Percentiles rank a stretch among this genome's conserved stretches.
phyloP scores from a whole-genome alignment of 2,888 invertebrate genomes.

The Heteromurus nitidus region DNA sequence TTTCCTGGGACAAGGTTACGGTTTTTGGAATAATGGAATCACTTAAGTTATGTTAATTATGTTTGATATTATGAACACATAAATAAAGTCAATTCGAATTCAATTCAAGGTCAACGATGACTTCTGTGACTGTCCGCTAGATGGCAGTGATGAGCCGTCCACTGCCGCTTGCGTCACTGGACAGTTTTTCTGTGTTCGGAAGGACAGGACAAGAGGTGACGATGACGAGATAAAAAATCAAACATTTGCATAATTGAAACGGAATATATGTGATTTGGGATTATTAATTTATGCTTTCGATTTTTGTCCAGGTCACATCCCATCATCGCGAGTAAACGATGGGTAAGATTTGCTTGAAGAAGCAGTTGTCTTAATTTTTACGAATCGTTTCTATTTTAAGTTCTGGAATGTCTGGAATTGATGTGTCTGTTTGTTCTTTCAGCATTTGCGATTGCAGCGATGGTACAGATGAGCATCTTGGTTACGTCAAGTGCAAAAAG shows the following conservation, averaged over 20 bases:
- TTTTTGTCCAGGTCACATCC: conserved; percentile 73
- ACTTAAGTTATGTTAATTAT: too few relatives aligned
- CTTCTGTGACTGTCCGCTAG: conserved; percentile 88
- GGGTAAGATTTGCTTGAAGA: too few relatives aligned
- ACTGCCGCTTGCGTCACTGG: conserved; percentile 77
- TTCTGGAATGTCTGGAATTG: conserved; percentile 2
- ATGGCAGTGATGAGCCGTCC: conserved; percentile 77
- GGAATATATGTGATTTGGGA: neutral
- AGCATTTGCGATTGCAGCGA: conserved; percentile 65
- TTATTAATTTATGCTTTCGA: conserved; percentile 23
- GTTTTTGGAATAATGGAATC: too few relatives aligned
- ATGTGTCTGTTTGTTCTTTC: conserved; percentile 12
- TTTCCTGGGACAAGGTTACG: conserved; percentile 79
- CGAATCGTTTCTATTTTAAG: neutral
- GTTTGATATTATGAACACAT: too few relatives aligned
- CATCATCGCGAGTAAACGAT: conserved; percentile 77
- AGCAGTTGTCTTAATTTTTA: too few relatives aligned
- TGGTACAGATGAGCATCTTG: conserved; percentile 69
- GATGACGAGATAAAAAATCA: too few relatives aligned
- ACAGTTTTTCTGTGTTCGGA: conserved; percentile 73
- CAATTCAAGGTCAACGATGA: conserved; percentile 97
- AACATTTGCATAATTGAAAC: too few relatives aligned
- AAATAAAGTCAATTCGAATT: too few relatives aligned
- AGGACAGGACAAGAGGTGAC: conserved; percentile 65
- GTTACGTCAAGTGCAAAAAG: conserved; percentile 34